These are phyloP conservation scores for Oscheius sp. DNA, from an alignment of 2,888 invertebrate species.

Conservation along the genomic window DNA sequence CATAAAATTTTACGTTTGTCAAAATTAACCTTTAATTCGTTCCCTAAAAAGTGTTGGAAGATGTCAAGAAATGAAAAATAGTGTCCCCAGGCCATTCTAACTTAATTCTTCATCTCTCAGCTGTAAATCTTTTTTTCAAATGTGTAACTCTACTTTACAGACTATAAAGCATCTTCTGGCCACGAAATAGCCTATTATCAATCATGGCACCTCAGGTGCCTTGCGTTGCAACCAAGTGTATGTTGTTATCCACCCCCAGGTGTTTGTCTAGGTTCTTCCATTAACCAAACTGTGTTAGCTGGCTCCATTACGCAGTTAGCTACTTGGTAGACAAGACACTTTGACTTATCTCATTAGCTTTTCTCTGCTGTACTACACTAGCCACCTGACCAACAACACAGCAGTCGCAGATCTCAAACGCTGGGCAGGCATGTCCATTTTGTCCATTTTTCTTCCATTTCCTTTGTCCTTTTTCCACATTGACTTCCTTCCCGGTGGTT, in stretches of 20 bases:
- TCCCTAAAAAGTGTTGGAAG: too few species aligned
- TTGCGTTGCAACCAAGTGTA: constrained; percentile 8
- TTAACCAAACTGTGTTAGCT: background rate
- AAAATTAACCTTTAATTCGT: too few species aligned
- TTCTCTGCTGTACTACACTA: constrained; percentile 26
- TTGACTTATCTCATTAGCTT: background rate
- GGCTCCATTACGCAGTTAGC: background rate
- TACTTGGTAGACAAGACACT: too few species aligned
- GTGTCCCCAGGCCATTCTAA: background rate
- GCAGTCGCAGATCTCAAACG: constrained; percentile 13
- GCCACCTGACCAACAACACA: constrained; percentile 25
- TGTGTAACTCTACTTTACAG: background rate
- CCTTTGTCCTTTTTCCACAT: too few species aligned
- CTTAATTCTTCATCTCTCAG: background rate
- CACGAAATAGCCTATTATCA: constrained; percentile 7
- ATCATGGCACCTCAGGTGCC: constrained; percentile 26
- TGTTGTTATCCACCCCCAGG: constrained; percentile 8
- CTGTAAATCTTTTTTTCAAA: background rate
- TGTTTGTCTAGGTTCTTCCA: constrained; percentile 6
- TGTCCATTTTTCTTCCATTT: constrained; percentile 12
- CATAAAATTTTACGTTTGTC: too few species aligned
- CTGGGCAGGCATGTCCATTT: constrained; percentile 12
- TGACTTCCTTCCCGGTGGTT: too few species aligned
- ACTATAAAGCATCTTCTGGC: constrained; percentile 1
- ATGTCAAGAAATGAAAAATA: background rate